Percentiles rank a stretch among this genome's conserved stretches.
Evolutionary conservation across 2,888 invertebrate species (phyloP).

Genomic region (Coremacera marginata): DNA sequence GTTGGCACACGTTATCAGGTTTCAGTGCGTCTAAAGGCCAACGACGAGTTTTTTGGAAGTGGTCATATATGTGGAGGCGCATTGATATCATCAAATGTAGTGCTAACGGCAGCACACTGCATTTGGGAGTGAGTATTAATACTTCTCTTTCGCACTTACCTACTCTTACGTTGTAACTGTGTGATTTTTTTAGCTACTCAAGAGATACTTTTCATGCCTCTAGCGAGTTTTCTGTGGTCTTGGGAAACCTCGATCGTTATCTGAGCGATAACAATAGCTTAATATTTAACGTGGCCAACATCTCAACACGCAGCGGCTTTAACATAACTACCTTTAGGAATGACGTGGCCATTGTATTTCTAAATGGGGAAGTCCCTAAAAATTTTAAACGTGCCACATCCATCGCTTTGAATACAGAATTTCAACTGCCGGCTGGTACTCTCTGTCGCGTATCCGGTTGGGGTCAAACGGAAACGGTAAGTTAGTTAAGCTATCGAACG

Average conservation of each 20-base stretch:
- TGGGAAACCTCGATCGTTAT: conserved; percentile 65
- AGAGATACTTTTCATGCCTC: not conserved
- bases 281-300: conserved; percentile 53
- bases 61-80: conserved; percentile 65
- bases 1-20: conserved; percentile 59
- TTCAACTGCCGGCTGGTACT: conserved; percentile 45
- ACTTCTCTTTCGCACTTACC: not conserved
- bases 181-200: conserved; percentile 32
- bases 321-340: conserved; percentile 54
- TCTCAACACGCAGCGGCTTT: conserved; percentile 51
- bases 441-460: conserved; percentile 66
- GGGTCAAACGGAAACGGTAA: conserved; percentile 59
- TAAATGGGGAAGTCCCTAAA: conserved; percentile 58
- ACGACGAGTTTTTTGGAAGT: conserved; percentile 59
- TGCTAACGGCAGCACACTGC: conserved; percentile 64
- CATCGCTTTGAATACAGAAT: conserved; percentile 52
- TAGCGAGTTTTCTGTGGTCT: conserved; percentile 56
- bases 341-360: conserved; percentile 60
- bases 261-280: conserved; percentile 54
- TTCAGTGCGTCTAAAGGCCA: conserved; percentile 55
- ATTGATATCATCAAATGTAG: conserved; percentile 56
- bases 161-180: not conserved
- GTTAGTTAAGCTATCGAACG: not conserved
- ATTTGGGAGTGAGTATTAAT: conserved; percentile 60
- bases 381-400: conserved; percentile 59